Base-by-base conservation (phyloP, 2,797 vertebrate genomes). In the Cichlasoma orientale region DNA sequence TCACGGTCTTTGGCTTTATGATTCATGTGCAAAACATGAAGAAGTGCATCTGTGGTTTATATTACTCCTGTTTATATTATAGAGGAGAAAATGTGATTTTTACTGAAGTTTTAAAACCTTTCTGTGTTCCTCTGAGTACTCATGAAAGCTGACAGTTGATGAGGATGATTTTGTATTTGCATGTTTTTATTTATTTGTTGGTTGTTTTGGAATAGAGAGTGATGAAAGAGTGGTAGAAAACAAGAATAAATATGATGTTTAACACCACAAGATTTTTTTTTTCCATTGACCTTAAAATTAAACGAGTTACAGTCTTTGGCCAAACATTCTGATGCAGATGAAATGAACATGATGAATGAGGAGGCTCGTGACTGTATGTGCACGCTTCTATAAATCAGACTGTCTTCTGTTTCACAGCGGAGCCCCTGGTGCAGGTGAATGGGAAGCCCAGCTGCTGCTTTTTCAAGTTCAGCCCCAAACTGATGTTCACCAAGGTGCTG, bases 401-500 rank as follows among this genome's bases (percentile, higher is more conserved):
- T 78, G 41, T 88, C 56, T 31, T 91, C 69, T 86, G 23, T 69
- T 79, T 83, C 80, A 47, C 96, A 99, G 98, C 98, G 55, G 98
- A 99, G 92, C 97, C 97, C 1, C 95, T 95, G 78, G 98, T 99
- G 88, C 98, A 99, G 95, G 96, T 98, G 89, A 98, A 99, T 25
- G 98, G 98, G 77, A 99, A 96, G 90, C 98, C 98, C 21, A 97
- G 96, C 91, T 99, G 98, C 94, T 99, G 98, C 93, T 98, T 98
- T 94, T 99, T 99, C 96, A 99, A 99, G 95, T 99, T 99, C 95
- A 99, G 97, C 94, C 98, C 98, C 92, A 99, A 99, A 94, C 94
- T 99, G 88, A 99, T 99, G 98, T 99, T 99, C 95, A 99, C 98
- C 87, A 99, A 99, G 94, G 98, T 99, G 88, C 95, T 99, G 92